Conservation (phyloP, 2,113 vertebrate genomes). For the Peromyscus leucopus region DNA sequence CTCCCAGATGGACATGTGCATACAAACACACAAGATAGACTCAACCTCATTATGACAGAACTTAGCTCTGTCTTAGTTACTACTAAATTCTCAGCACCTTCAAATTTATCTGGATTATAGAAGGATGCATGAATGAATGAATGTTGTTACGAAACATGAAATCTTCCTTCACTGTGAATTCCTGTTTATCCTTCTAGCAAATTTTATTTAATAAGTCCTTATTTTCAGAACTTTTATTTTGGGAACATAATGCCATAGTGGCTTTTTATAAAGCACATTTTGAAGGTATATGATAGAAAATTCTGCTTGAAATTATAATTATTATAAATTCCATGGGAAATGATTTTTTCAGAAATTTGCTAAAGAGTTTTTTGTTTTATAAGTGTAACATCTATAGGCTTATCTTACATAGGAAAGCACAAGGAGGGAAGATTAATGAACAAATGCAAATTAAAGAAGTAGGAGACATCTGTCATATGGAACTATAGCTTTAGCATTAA, state of each 20-base stretch:
- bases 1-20: background rate
- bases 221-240: constrained; percentile 44
- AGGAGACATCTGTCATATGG: constrained; percentile 58
- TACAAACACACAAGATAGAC: background rate
- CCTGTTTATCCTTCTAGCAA: background rate
- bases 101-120: background rate
- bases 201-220: constrained; percentile 39
- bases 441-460: constrained; percentile 65
- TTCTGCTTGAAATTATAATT: constrained; percentile 39
- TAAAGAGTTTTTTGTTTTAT: constrained; percentile 36
- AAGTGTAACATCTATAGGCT: constrained; percentile 63
- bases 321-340: constrained; percentile 23
- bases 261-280: constrained; percentile 42
- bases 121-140: constrained; percentile 20
- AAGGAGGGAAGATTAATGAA: constrained; percentile 75
- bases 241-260: background rate
- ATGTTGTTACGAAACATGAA: constrained; percentile 36
- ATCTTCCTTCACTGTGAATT: constrained; percentile 5
- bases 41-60: background rate
- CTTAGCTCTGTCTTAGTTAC: background rate
- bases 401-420: constrained; percentile 66
- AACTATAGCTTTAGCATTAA: constrained; percentile 68
- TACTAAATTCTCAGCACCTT: background rate
- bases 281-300: constrained; percentile 60
- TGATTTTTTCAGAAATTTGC: constrained; percentile 57